Evolutionary conservation across 2,888 invertebrate genomes (phyloP).

Genomic region (Scaptomyza tumidula): DNA sequence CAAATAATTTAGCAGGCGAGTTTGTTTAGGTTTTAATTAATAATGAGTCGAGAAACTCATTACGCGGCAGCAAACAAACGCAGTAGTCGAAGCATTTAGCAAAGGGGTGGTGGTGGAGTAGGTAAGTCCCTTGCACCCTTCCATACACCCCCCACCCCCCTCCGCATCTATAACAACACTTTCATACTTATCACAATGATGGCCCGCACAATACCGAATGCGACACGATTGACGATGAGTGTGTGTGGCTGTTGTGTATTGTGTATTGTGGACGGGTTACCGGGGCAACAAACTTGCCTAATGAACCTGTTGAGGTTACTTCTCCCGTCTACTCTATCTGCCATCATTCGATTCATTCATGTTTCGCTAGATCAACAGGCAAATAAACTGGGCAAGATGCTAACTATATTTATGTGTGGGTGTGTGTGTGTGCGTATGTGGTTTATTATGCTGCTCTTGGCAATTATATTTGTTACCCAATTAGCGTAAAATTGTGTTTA

Average conservation of each 20-base stretch:
- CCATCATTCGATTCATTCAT: constrained; percentile 41
- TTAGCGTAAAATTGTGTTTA: constrained; percentile 82
- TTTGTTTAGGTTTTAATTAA: constrained; percentile 78
- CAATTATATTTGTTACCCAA: constrained; percentile 83
- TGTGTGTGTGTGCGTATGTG: constrained; percentile 44
- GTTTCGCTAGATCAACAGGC: constrained; percentile 46
- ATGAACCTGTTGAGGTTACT: constrained; percentile 76
- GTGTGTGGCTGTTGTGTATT: not conserved
- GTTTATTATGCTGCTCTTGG: constrained; percentile 81
- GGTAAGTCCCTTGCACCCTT: not conserved
- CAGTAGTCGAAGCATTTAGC: constrained; percentile 13
- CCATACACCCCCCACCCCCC: not conserved
- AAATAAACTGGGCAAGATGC: constrained; percentile 36
- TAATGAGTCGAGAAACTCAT: constrained; percentile 80
- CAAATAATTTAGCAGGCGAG: constrained; percentile 72
- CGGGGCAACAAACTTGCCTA: constrained; percentile 68
- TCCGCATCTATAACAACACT: not conserved
- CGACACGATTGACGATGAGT: constrained; percentile 1
- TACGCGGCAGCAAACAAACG: constrained; percentile 71
- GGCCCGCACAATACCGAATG: constrained; percentile 6
- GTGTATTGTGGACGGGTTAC: constrained; percentile 42
- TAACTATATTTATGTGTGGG: constrained; percentile 34
- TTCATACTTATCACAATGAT: constrained; percentile 63
- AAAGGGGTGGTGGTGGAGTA: not conserved
- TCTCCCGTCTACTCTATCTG: not conserved